Percentiles rank a stretch among this genome's conserved stretches.
Conservation (phyloP, 2,888 invertebrate genomes). For the Endotricha flammealis region DNA sequence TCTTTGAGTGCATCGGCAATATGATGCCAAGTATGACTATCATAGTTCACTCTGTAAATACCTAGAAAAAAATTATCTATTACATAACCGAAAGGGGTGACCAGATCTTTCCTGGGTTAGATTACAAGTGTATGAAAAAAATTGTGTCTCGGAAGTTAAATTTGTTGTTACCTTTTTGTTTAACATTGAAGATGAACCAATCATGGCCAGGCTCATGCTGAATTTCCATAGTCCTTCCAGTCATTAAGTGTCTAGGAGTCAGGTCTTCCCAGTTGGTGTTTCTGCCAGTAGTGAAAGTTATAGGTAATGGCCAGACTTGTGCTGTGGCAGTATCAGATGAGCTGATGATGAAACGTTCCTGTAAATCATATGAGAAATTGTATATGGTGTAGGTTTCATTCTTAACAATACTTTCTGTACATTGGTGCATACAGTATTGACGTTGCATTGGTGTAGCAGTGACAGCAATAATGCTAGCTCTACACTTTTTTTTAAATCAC, state of each 20-base stretch:
- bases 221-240: conserved; percentile 26
- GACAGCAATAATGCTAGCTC: too few species aligned
- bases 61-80: conserved; percentile 71
- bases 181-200: conserved; percentile 81
- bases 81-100: too few species aligned
- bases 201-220: conserved; percentile 43
- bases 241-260: conserved; percentile 41
- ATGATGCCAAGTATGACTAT: conserved; percentile 71
- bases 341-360: conserved; percentile 63
- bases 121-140: too few species aligned
- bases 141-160: too few species aligned
- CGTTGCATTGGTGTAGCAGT: too few species aligned
- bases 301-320: conserved; percentile 62
- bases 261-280: conserved; percentile 56
- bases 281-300: conserved; percentile 57
- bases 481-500: too few species aligned
- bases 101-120: too few species aligned
- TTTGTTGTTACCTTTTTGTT: conserved; percentile 79
- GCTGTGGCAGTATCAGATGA: conserved; percentile 32
- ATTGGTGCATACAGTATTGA: too few species aligned
- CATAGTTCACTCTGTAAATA: conserved; percentile 83
- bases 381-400: too few species aligned
- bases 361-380: too few species aligned
- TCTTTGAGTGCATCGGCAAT: conserved; percentile 60
- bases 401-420: too few species aligned